Base-by-base conservation (phyloP, 1,140 invertebrate species). In the Piezodorus guildinii region DNA sequence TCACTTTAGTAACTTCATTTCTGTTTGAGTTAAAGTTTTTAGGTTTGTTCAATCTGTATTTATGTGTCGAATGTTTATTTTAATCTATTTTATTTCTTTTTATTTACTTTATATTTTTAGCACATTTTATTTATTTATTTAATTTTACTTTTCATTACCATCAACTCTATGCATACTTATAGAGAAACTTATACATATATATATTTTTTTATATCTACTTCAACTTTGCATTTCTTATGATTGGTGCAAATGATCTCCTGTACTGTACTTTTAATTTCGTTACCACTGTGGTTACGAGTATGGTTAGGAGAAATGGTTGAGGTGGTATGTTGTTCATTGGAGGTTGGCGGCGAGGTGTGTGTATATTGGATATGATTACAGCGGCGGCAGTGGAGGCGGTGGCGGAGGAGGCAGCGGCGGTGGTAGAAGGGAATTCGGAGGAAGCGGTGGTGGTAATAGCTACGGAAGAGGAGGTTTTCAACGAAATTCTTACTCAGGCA, bases 391-490 rank as follows among this genome's bases (percentile, higher is more conserved):
- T 51, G 44, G 52, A 60, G 51, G 54, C 14, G 63, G 60, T 16
- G 60, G 66, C 44, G 66, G 63, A 25, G 49, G 39, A 34, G 45
- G 59, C 45, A 65, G 66, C 21, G 61, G 63, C 27, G 66, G 68
- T 21, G 65, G 65, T 62, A 30, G 62, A 30, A 17, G 60, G 12
- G 62, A 56, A 30, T 65, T 46, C 19, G 70, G 72, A 27, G 73
- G 61, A 30, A 61, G 66, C 46, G 46, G 43, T 52, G 46, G 39
- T 51, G 62, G 59, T 52, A 63, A 62, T n/a, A 64, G 68, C 25
- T 66, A 65, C 54, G 63, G 75, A 62, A 70, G 71, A 62, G 67
- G 70, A 58, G 72, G 74, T 69, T 76, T 77, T 70, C 77, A 77
- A 68, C 70, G 76, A 23, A 60, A 60, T 60, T 60, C 59, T 10